phyloP scores from a whole-genome alignment of 2,113 vertebrate genomes.

The Hypomesus transpacificus region DNA sequence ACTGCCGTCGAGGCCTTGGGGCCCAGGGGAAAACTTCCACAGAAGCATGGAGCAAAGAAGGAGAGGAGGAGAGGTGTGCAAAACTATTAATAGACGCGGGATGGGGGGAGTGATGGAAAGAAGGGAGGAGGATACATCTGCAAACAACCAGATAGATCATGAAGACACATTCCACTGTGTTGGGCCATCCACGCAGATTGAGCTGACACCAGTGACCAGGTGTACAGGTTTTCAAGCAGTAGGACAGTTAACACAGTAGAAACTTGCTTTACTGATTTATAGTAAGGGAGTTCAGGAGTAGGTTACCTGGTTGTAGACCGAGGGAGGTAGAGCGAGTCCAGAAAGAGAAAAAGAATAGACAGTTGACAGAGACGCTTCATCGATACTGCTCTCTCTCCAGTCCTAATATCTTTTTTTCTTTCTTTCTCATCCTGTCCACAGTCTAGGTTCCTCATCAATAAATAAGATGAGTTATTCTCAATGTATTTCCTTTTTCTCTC shows the following conservation, averaged over 20 bases:
- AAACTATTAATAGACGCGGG: slow-evolving; percentile 61
- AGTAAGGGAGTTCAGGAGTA: slow-evolving; percentile 46
- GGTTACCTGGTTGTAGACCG: slow-evolving; percentile 44
- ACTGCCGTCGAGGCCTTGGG: slow-evolving; percentile 45
- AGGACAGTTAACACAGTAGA: slow-evolving; percentile 29
- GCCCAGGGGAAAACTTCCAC: slow-evolving; percentile 49
- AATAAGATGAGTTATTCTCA: slow-evolving; percentile 40
- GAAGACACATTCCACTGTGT: too few relatives aligned
- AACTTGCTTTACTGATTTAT: slow-evolving; percentile 50
- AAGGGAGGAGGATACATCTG: slow-evolving; percentile 1
- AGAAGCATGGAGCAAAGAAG: slow-evolving; percentile 44
- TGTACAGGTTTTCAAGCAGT: background rate
- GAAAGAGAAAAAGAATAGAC: background rate
- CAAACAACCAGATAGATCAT: too few relatives aligned
- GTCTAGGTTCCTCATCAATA: slow-evolving; percentile 46
- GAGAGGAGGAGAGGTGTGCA: slow-evolving; percentile 29
- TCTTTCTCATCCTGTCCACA: slow-evolving; percentile 29
- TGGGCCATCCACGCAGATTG: background rate
- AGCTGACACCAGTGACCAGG: background rate
- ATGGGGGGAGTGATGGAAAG: slow-evolving; percentile 48
- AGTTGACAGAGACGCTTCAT: slow-evolving; percentile 53
- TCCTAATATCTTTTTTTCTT: slow-evolving; percentile 1
- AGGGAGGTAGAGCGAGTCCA: slow-evolving; percentile 27
- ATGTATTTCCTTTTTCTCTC: slow-evolving; percentile 49
- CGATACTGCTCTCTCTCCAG: slow-evolving; percentile 37